Percentiles rank a stretch among this genome's conserved stretches.
phyloP scores from a whole-genome alignment of 2,113 vertebrate genomes.

The Pontoporia blainvillei region DNA sequence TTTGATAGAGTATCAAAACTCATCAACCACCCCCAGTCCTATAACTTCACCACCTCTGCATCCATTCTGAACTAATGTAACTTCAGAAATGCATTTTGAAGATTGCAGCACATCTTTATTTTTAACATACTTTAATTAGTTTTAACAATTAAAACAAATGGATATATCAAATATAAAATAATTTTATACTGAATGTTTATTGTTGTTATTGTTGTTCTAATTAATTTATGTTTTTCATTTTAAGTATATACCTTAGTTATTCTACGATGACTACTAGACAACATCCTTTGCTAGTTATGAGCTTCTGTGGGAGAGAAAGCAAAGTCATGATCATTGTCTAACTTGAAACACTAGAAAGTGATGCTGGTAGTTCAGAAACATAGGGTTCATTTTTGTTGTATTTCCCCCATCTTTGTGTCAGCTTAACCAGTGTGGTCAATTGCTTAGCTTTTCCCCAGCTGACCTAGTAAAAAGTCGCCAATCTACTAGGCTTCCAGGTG shows the following conservation, averaged over 20 bases:
- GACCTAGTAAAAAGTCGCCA: not conserved
- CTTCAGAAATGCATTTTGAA: not conserved
- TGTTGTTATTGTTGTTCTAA: not conserved
- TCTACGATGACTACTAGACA: not conserved
- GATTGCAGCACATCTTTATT: slow-evolving; percentile 8
- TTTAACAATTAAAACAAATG: slow-evolving; percentile 32
- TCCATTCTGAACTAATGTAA: slow-evolving; percentile 24
- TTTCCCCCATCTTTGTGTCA: no score
- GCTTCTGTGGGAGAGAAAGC: not conserved
- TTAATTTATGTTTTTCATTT: not conserved
- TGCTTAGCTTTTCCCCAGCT: not conserved
- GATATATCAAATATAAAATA: not conserved
- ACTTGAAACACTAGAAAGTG: not conserved
- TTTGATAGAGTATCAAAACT: not conserved
- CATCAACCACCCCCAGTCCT: no score
- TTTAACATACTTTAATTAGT: slow-evolving; percentile 40
- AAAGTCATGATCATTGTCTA: not conserved
- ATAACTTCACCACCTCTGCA: slow-evolving; percentile 1
- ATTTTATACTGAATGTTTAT: not conserved
- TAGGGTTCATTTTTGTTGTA: not conserved
- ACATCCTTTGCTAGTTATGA: not conserved
- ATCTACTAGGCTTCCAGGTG: not conserved
- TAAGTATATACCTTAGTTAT: not conserved
- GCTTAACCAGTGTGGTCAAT: not conserved
- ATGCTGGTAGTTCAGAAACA: not conserved